Percentiles rank a stretch among this genome's conserved stretches.
These are phyloP conservation scores for Acanthococcus lagerstroemiae DNA, from an alignment of 2,888 invertebrate genomes.

Conservation along the genomic window DNA sequence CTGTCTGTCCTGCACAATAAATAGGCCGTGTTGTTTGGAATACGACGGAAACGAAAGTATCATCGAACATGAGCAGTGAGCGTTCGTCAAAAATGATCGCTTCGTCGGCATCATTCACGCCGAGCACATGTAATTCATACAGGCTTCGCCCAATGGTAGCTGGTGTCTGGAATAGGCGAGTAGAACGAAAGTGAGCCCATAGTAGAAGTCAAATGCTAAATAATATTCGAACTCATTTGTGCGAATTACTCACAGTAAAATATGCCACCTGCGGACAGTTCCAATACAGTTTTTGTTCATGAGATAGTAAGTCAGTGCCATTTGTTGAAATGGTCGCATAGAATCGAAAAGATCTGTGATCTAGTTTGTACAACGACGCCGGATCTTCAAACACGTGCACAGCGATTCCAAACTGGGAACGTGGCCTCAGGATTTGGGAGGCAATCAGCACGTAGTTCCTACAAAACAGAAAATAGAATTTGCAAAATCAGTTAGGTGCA, in stretches of 20 bases:
- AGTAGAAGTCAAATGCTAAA: too few relatives aligned
- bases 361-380: background rate
- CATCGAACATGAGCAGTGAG: constrained; percentile 42
- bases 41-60: constrained; percentile 46
- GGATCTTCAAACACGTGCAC: constrained; percentile 8
- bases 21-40: constrained; percentile 48
- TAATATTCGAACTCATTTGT: too few relatives aligned
- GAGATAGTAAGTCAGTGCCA: background rate
- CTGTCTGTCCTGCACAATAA: constrained; percentile 46
- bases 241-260: background rate
- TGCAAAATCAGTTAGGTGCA: too few relatives aligned
- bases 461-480: background rate
- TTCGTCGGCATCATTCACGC: background rate
- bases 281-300: constrained; percentile 1
- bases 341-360: constrained; percentile 1
- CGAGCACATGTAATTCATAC: background rate
- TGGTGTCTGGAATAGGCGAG: too few relatives aligned
- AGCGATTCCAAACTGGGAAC: background rate
- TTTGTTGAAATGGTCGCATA: background rate
- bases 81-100: constrained; percentile 5
- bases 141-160: too few relatives aligned
- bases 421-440: constrained; percentile 4
- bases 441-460: constrained; percentile 9
- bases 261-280: constrained; percentile 4
- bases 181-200: too few relatives aligned